Evolutionary conservation across 1,140 invertebrate genomes (phyloP).

Genomic region (Hylaeus anthracinus): DNA sequence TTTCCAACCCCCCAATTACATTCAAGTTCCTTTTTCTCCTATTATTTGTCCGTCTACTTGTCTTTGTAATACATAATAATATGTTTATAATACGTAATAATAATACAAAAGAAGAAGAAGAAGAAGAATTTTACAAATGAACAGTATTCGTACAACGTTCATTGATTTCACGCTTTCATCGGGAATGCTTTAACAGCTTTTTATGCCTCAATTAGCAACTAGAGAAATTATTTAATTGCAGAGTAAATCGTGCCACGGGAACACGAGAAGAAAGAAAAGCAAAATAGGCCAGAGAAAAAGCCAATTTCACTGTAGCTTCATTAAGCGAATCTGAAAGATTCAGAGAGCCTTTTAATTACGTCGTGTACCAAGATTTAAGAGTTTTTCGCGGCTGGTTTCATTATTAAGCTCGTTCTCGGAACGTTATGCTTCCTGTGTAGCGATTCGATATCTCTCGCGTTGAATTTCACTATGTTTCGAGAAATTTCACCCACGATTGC

Average conservation of each 20-base stretch:
- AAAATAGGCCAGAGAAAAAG: background rate
- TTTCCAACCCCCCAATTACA: background rate
- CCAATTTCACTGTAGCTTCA: conserved; percentile 8
- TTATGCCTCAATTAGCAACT: no score
- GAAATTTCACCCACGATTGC: no score
- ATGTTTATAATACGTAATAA: no score
- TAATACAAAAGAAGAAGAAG: no score
- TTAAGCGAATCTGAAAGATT: conserved; percentile 25
- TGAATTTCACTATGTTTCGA: background rate
- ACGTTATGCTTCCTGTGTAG: background rate
- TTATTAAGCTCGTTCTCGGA: conserved; percentile 6
- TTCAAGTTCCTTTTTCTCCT: background rate
- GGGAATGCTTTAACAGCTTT: no score
- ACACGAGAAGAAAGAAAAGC: background rate
- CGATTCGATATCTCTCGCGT: background rate
- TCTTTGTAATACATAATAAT: background rate
- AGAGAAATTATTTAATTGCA: background rate
- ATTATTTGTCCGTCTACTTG: background rate
- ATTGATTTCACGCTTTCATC: no score
- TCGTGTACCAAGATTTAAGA: conserved; percentile 23
- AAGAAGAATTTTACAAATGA: no score
- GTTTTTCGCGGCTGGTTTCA: background rate
- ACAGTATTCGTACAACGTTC: no score
- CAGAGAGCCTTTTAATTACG: conserved; percentile 20
- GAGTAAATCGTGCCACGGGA: background rate